phyloP scores from a whole-genome alignment of 2,888 invertebrate genomes.

The Itoplectis maculator region DNA sequence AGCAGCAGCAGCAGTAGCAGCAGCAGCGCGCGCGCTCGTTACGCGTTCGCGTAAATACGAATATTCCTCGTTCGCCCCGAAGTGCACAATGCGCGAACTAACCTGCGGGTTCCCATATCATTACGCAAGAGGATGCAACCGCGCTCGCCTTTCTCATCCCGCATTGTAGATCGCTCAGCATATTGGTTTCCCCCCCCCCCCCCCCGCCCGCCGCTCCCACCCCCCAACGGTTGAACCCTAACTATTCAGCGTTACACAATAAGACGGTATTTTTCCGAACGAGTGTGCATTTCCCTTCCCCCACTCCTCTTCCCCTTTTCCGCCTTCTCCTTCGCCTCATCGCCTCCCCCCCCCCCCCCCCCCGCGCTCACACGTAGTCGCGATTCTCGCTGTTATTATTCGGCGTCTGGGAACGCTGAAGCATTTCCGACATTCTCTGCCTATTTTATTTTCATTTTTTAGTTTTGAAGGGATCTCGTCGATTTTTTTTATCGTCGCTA shows the following conservation, averaged over 20 bases:
- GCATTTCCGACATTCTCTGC: neutral
- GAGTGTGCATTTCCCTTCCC: neutral
- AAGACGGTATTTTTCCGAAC: slow-evolving; percentile 32
- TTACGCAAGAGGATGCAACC: slow-evolving; percentile 25
- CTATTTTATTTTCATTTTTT: neutral
- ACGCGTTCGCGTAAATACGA: slow-evolving; percentile 46
- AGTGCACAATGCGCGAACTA: slow-evolving; percentile 7
- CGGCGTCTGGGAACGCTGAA: neutral
- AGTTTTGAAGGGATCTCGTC: neutral
- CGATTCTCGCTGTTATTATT: neutral
- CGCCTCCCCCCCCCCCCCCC: too few species aligned
- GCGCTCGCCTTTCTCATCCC: slow-evolving; percentile 28
- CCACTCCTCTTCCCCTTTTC: neutral
- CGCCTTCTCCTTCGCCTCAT: too few species aligned
- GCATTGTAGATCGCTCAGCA: slow-evolving; percentile 30
- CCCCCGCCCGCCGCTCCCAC: too few species aligned
- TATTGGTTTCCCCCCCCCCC: slow-evolving; percentile 46
- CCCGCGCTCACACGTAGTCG: neutral
- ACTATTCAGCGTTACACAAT: slow-evolving; percentile 40
- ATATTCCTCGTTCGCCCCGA: slow-evolving; percentile 2
- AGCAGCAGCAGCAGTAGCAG: too few species aligned
- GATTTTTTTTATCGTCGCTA: neutral
- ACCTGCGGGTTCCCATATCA: slow-evolving; percentile 27
- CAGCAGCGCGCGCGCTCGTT: slow-evolving; percentile 7
- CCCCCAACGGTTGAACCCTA: slow-evolving; percentile 39